phyloP scores from a whole-genome alignment of 2,797 vertebrate genomes.

The Gambelia wislizenii region DNA sequence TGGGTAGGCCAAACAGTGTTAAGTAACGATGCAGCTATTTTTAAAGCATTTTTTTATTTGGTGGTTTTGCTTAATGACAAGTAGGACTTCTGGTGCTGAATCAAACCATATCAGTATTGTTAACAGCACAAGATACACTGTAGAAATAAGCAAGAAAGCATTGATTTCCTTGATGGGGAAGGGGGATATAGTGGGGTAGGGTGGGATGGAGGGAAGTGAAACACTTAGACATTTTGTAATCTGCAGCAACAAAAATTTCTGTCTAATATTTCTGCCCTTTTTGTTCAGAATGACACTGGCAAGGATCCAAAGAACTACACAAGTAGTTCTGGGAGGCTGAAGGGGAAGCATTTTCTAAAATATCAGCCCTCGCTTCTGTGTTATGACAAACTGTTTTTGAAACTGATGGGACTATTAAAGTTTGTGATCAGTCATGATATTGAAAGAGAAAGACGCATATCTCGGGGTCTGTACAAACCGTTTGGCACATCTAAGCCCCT shows the following conservation, averaged over 20 bases:
- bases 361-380: no score
- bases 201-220: no score
- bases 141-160: background rate
- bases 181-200: background rate
- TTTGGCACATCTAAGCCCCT: background rate
- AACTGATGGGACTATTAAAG: background rate
- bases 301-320: background rate
- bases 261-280: background rate
- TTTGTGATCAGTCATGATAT: background rate
- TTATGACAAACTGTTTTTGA: background rate
- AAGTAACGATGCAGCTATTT: conserved; percentile 77
- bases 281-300: background rate
- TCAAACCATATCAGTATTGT: conserved; percentile 69
- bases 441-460: background rate
- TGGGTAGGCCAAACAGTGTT: conserved; percentile 73
- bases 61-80: conserved; percentile 40
- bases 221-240: background rate
- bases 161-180: background rate
- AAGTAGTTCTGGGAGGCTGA: background rate
- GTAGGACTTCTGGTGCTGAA: conserved; percentile 58
- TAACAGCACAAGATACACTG: background rate
- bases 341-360: background rate
- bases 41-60: conserved; percentile 43
- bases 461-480: background rate
- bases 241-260: background rate